phyloP scores from a whole-genome alignment of 2,113 vertebrate genomes.

The Genyomyrus donnyi region DNA sequence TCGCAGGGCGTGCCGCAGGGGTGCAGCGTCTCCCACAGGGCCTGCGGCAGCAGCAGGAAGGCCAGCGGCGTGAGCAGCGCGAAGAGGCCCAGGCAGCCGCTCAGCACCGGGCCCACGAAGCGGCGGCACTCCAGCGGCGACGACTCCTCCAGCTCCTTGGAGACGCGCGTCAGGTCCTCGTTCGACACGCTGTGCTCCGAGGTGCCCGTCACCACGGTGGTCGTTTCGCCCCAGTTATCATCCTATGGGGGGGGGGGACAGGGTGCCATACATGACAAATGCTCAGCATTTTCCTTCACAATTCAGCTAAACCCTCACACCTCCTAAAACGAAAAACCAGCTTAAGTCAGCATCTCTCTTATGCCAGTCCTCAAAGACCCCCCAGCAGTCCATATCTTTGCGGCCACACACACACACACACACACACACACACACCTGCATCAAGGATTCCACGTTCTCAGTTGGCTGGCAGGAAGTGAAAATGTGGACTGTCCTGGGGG shows the following conservation, averaged over 20 bases:
- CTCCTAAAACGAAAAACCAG: not conserved
- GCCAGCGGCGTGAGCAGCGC: constrained; percentile 79
- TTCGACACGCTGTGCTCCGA: constrained; percentile 90
- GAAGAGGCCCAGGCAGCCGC: constrained; percentile 70
- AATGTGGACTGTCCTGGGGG: not conserved
- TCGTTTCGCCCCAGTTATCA: constrained; percentile 92
- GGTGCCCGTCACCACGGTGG: constrained; percentile 84
- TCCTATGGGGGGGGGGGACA: constrained; percentile 53
- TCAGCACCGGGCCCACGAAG: constrained; percentile 68
- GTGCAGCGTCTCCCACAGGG: constrained; percentile 74
- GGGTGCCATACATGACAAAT: no score
- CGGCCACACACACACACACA: no score
- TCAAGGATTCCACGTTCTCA: not conserved
- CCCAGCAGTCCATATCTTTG: not conserved
- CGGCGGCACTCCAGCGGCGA: constrained; percentile 79
- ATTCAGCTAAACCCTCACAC: not conserved
- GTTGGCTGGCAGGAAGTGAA: not conserved
- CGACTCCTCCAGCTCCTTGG: constrained; percentile 88
- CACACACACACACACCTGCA: not conserved
- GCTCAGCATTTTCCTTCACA: not conserved
- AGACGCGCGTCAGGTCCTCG: constrained; percentile 80
- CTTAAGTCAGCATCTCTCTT: not conserved
- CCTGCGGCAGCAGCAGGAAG: constrained; percentile 82
- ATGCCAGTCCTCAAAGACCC: not conserved
- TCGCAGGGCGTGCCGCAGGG: constrained; percentile 81